Conservation (phyloP, 1,140 invertebrate species). For the Odontomachus brunneus region DNA sequence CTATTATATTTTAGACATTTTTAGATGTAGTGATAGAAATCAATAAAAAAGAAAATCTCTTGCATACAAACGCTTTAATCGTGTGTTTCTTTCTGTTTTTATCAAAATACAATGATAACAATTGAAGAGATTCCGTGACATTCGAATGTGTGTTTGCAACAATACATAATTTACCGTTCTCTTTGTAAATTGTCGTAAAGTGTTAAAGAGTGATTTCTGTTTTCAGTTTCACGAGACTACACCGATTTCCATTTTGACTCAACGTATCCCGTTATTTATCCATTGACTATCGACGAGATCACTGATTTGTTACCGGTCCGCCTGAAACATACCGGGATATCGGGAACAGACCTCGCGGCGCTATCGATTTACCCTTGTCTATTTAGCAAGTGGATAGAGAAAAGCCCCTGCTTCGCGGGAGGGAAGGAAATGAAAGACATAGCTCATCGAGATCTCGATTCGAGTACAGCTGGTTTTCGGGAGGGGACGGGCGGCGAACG, state of each 20-base stretch:
- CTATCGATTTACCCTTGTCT: constrained; percentile 9
- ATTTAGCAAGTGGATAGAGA: constrained; percentile 30
- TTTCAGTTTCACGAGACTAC: too few species aligned
- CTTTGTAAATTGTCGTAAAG: too few species aligned
- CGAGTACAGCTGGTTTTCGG: constrained; percentile 49
- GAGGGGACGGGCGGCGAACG: constrained; percentile 65
- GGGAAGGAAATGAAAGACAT: constrained; percentile 63
- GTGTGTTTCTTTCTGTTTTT: too few species aligned
- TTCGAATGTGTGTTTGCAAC: too few species aligned
- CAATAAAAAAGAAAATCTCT: neutral
- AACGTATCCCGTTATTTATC: neutral
- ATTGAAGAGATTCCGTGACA: too few species aligned
- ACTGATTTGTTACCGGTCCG: neutral
- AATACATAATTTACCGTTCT: too few species aligned
- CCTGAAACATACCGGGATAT: neutral
- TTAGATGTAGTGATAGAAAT: neutral
- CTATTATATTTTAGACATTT: too few species aligned
- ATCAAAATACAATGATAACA: too few species aligned
- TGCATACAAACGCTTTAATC: neutral
- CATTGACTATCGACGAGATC: neutral
- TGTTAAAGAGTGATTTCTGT: too few species aligned
- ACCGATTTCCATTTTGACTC: too few species aligned
- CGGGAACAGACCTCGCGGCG: neutral
- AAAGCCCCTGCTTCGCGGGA: neutral
- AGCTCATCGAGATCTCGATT: constrained; percentile 59